A percentile compares a stretch with the other conserved stretches of the same genome.
Evolutionary conservation across 2,113 vertebrate genomes (phyloP).

Genomic region (Anas platyrhynchos): DNA sequence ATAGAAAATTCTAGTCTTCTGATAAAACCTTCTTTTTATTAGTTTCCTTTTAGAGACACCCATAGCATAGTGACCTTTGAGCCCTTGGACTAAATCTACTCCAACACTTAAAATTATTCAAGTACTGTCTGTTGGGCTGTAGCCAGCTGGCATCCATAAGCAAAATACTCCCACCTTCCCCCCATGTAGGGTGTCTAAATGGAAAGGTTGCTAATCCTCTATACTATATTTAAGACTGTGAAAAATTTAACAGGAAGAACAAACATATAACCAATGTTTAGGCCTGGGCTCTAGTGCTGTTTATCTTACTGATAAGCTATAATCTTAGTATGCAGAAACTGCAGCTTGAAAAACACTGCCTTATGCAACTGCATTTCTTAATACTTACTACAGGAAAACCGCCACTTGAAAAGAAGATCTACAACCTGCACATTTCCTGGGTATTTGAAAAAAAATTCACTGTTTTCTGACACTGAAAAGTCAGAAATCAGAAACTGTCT

Average conservation of each 20-base stretch:
- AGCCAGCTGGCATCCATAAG: background rate
- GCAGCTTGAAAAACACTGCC: background rate
- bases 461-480: background rate
- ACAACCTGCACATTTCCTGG: background rate
- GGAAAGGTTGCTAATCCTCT: background rate
- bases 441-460: background rate
- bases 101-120: background rate
- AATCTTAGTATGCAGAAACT: background rate
- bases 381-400: background rate
- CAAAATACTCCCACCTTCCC: background rate
- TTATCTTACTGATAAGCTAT: background rate
- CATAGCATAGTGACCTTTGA: background rate
- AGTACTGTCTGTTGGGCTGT: background rate
- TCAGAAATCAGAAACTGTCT: background rate
- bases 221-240: background rate
- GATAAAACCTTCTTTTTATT: background rate
- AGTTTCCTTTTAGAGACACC: background rate
- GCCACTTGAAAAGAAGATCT: rapidly evolving
- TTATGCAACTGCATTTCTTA: background rate
- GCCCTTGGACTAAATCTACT: background rate
- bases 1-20: background rate
- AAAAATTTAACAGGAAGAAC: background rate
- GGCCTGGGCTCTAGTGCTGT: background rate
- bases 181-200: background rate
- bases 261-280: background rate